Evolutionary conservation across 2,113 vertebrate genomes (phyloP).

Genomic region (Lathamus discolor): DNA sequence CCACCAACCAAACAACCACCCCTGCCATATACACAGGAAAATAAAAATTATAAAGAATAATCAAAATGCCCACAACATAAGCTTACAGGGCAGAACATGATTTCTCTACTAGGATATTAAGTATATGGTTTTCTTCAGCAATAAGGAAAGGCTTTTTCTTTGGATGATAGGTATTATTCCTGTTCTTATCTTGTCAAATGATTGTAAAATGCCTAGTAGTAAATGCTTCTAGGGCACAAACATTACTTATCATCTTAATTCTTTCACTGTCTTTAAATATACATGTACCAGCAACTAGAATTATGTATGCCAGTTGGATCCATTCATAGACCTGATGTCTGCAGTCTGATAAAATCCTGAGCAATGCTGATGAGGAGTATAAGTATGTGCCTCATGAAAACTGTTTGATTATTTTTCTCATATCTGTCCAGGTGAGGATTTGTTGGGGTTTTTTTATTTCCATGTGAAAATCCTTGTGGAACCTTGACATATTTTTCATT

Average conservation of each 20-base stretch:
- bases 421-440: not conserved
- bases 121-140: accelerated
- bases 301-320: not conserved
- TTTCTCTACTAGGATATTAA: not conserved
- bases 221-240: not conserved
- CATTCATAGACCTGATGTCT: not conserved
- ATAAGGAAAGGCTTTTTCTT: not conserved
- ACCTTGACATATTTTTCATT: not conserved
- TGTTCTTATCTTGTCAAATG: not conserved
- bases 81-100: not conserved
- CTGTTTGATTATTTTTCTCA: not conserved
- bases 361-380: not conserved
- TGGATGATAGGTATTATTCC: not conserved
- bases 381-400: not conserved
- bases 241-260: not conserved
- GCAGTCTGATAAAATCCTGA: not conserved
- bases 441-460: not conserved
- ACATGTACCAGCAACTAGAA: not conserved
- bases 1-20: not conserved
- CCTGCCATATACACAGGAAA: accelerated
- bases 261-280: not conserved
- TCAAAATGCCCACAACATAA: accelerated
- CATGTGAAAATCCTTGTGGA: not conserved
- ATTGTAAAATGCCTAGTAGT: not conserved
- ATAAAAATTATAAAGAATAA: not conserved